Evolutionary conservation across 92 coral and sea anemone species (phyloP).

Genomic region (Bergia sp.): DNA sequence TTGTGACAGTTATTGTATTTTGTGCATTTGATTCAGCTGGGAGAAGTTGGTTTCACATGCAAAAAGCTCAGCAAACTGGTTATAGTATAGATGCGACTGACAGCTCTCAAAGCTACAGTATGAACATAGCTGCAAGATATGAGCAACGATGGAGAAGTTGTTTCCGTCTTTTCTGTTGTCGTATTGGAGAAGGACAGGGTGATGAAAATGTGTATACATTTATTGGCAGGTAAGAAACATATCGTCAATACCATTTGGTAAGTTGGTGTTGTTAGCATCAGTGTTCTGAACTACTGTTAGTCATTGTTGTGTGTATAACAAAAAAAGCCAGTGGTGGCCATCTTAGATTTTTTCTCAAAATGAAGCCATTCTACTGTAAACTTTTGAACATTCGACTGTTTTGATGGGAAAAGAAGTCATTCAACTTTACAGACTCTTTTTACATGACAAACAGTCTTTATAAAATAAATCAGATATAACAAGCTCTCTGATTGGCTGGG

Average conservation of each 20-base stretch:
- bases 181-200: slow-evolving; percentile 79
- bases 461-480: no score
- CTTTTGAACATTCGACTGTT: no score
- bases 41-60: slow-evolving; percentile 83
- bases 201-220: slow-evolving; percentile 90
- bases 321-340: no score
- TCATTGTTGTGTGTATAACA: background rate
- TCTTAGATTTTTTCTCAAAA: no score
- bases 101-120: slow-evolving; percentile 63
- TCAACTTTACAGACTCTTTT: no score
- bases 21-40: slow-evolving; percentile 98
- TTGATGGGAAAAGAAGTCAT: no score
- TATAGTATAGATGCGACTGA: slow-evolving; percentile 55
- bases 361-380: no score
- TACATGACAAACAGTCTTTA: no score
- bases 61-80: slow-evolving; percentile 72
- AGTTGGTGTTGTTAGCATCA: background rate
- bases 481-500: no score
- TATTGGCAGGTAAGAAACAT: slow-evolving; percentile 83
- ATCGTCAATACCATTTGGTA: no score
- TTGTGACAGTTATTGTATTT: slow-evolving; percentile 71
- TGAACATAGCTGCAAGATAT: slow-evolving; percentile 78
- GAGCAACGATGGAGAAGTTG: slow-evolving; percentile 85
- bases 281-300: background rate
- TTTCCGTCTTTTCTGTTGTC: slow-evolving; percentile 81